A percentile compares a stretch with the other conserved stretches of the same genome.
Evolutionary conservation across 2,888 invertebrate genomes (phyloP).

Genomic region (Xestia sexstrigata): DNA sequence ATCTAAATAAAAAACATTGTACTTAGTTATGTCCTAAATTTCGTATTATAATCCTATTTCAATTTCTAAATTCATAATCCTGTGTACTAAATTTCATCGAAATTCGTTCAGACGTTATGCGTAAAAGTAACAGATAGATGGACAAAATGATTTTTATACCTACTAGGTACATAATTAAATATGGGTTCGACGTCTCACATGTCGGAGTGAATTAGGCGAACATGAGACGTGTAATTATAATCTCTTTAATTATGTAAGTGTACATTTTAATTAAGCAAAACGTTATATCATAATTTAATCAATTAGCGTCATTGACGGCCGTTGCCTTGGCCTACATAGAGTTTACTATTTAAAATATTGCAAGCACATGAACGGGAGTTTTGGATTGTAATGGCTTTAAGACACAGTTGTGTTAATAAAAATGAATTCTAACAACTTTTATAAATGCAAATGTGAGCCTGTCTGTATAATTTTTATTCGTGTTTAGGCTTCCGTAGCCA

Average conservation of each 20-base stretch:
- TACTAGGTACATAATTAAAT: neutral
- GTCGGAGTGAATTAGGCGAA: slow-evolving; percentile 31
- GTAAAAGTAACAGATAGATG: neutral
- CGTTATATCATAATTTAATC: slow-evolving; percentile 47
- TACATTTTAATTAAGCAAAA: slow-evolving; percentile 51
- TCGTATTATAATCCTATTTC: no score
- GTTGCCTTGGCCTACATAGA: slow-evolving; percentile 55
- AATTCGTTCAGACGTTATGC: neutral
- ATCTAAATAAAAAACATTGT: neutral
- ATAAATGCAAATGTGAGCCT: neutral
- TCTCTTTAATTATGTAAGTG: slow-evolving; percentile 24
- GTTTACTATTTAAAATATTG: slow-evolving; percentile 27
- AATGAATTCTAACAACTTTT: slow-evolving; percentile 6
- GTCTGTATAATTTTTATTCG: neutral
- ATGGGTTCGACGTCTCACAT: slow-evolving; percentile 15
- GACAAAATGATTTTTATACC: neutral
- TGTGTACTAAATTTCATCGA: neutral
- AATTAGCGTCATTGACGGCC: slow-evolving; percentile 39
- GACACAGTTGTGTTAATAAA: neutral
- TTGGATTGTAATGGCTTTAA: slow-evolving; percentile 9
- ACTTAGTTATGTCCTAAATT: neutral
- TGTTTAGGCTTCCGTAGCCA: no score
- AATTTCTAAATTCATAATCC: no score
- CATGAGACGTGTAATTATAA: slow-evolving; percentile 25
- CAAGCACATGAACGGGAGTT: slow-evolving; percentile 16